These are phyloP conservation scores for Megamerina dolium DNA, from an alignment of 2,888 invertebrate species.

Conservation along the genomic window DNA sequence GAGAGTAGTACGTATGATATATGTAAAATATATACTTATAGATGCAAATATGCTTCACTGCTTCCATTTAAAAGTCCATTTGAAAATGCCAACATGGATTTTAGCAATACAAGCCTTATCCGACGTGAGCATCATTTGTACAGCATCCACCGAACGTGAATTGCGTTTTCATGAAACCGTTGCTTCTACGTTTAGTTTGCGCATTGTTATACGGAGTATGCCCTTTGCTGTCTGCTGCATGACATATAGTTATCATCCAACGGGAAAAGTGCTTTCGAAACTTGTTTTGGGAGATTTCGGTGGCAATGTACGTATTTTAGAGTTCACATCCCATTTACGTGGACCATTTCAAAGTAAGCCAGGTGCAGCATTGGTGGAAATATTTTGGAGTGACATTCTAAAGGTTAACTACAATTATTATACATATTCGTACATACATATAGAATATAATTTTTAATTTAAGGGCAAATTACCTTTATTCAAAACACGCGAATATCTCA, in stretches of 20 bases:
- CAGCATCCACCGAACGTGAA: conserved; percentile 71
- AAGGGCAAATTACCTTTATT: conserved; percentile 52
- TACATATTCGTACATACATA: neutral
- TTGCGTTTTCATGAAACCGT: conserved; percentile 75
- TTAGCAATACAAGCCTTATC: conserved; percentile 68
- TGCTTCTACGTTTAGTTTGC: conserved; percentile 65
- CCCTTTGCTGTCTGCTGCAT: conserved; percentile 41
- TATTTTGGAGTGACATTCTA: conserved; percentile 56
- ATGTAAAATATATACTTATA: neutral
- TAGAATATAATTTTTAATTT: neutral
- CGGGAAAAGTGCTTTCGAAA: conserved; percentile 41
- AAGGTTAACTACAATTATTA: conserved; percentile 43
- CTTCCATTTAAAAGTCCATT: conserved; percentile 49
- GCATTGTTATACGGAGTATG: conserved; percentile 62
- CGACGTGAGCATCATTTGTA: conserved; percentile 70
- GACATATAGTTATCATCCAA: conserved; percentile 37
- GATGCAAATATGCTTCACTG: neutral
- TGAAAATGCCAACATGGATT: conserved; percentile 65
- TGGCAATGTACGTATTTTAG: conserved; percentile 62
- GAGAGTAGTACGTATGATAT: conserved; percentile 54
- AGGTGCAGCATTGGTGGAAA: conserved; percentile 55
- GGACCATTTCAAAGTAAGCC: conserved; percentile 68
- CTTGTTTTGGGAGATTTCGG: conserved; percentile 69
- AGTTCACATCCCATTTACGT: conserved; percentile 57
- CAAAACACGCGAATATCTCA: conserved; percentile 53